Percentiles rank a stretch among this genome's conserved stretches.
These are phyloP conservation scores for Gracilinanus agilis DNA, from an alignment of 2,113 vertebrate genomes.

Conservation along the genomic window DNA sequence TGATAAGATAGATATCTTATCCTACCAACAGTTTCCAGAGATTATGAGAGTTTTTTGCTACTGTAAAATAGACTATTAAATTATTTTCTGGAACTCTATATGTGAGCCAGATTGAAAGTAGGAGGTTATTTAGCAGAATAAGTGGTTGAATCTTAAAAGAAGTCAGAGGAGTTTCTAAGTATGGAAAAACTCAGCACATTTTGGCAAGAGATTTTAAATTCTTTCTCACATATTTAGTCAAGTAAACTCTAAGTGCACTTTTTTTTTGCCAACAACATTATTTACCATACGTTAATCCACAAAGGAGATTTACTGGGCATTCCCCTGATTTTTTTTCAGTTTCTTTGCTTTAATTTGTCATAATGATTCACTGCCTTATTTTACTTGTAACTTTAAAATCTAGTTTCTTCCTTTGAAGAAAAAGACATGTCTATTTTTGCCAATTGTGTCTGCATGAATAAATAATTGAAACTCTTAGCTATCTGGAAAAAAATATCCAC, in stretches of 20 bases:
- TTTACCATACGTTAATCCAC: neutral
- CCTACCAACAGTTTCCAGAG: neutral
- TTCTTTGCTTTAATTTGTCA: neutral
- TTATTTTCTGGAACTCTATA: neutral
- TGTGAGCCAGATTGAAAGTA: neutral
- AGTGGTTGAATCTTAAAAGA: neutral
- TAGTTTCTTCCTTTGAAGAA: neutral
- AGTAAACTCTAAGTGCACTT: neutral
- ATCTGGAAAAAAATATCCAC: neutral
- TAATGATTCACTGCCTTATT: neutral
- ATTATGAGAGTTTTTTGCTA: neutral
- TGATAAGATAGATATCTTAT: neutral
- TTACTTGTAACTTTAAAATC: neutral
- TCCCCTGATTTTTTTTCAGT: neutral
- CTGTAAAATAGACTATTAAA: neutral
- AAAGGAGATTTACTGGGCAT: neutral
- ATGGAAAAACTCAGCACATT: neutral
- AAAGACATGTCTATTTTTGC: neutral
- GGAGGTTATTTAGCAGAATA: neutral
- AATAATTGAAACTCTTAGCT: neutral
- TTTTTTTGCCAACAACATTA: neutral
- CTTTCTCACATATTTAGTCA: neutral
- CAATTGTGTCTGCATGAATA: neutral
- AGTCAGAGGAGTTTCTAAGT: neutral
- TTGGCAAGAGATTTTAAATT: neutral